These are phyloP conservation scores for Rhabdomys dilectus DNA, from an alignment of 2,113 vertebrate genomes.

Conservation along the genomic window DNA sequence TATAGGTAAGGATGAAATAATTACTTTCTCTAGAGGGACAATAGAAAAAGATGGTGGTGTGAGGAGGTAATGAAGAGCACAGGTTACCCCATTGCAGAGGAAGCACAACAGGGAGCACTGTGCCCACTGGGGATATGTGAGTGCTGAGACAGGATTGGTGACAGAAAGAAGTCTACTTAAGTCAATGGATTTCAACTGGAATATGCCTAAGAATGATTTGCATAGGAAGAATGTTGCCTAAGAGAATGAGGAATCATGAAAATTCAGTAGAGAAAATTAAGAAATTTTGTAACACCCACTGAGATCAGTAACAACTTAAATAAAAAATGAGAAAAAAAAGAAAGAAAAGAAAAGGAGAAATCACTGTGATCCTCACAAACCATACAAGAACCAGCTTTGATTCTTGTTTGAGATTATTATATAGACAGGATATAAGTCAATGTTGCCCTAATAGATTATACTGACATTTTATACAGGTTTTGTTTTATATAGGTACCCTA, in stretches of 20 bases:
- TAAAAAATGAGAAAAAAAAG: neutral
- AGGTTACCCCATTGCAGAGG: neutral
- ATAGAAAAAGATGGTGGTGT: neutral
- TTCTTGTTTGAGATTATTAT: constrained; percentile 34
- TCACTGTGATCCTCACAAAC: neutral
- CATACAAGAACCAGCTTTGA: constrained; percentile 3
- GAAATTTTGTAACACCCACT: neutral
- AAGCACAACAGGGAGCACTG: neutral
- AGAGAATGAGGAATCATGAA: neutral
- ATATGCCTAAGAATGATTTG: constrained; percentile 26
- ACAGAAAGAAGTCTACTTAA: neutral
- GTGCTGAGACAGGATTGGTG: neutral
- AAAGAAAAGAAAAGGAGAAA: neutral
- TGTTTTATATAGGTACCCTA: constrained; percentile 64
- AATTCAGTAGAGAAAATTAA: constrained; percentile 45
- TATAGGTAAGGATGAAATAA: neutral
- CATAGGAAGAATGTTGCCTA: constrained; percentile 9
- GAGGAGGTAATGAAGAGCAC: neutral
- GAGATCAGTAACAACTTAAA: constrained; percentile 43
- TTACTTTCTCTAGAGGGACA: neutral
- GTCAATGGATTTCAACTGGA: constrained; percentile 18
- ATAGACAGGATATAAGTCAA: constrained; percentile 44
- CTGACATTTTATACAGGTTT: constrained; percentile 58
- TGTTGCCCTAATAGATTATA: constrained; percentile 33
- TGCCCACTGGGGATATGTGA: neutral